phyloP scores from a whole-genome alignment of 1,140 invertebrate species.

The Caenorhabditis remanei region DNA sequence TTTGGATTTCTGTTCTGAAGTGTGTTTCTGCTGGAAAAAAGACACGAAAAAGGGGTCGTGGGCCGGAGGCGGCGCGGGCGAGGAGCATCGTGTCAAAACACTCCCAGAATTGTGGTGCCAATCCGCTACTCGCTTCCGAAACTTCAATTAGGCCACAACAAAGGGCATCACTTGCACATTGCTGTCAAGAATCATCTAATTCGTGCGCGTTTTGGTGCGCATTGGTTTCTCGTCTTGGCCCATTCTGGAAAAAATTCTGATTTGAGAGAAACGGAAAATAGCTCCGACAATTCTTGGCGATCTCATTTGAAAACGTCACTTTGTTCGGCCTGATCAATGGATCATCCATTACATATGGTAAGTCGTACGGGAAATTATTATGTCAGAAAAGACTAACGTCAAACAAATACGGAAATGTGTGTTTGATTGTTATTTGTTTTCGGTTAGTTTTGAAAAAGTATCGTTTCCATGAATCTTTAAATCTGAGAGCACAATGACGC shows the following conservation, averaged over 20 bases:
- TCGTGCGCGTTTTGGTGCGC: constrained; percentile 12
- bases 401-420: too few relatives aligned
- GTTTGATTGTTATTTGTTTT: too few relatives aligned
- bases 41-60: neutral
- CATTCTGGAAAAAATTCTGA: constrained; percentile 31
- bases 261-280: neutral
- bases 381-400: too few relatives aligned
- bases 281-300: neutral
- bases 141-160: constrained; percentile 55
- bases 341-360: constrained; percentile 11
- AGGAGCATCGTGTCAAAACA: constrained; percentile 43
- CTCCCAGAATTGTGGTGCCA: constrained; percentile 52
- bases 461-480: too few relatives aligned
- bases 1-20: constrained; percentile 36
- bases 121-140: constrained; percentile 48
- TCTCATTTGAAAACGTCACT: constrained; percentile 15
- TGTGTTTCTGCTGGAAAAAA: constrained; percentile 7
- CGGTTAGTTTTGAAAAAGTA: too few relatives aligned
- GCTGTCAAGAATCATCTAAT: constrained; percentile 55
- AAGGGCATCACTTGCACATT: constrained; percentile 50
- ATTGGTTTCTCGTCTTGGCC: constrained; percentile 12
- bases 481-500: too few relatives aligned
- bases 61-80: neutral
- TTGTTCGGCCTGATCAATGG: constrained; percentile 10
- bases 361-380: neutral